Percentiles rank a stretch among this genome's conserved stretches.
Evolutionary conservation across 35 echinoderm and acorn worm species (phyloP).

Genomic region (Eucidaris tribuloides): DNA sequence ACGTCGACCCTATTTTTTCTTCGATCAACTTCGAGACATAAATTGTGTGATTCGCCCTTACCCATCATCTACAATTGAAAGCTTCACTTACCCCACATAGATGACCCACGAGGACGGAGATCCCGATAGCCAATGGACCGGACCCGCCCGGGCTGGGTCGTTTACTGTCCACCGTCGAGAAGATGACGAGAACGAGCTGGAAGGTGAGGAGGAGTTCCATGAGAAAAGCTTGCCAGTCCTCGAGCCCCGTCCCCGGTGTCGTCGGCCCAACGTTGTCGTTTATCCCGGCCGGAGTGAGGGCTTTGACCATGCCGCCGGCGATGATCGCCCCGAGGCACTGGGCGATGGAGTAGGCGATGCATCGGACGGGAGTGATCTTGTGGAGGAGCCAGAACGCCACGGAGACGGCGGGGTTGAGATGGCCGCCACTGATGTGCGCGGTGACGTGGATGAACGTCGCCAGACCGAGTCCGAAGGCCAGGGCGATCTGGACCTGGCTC

Average conservation of each 20-base stretch:
- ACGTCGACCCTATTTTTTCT: no score
- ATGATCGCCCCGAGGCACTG: constrained; percentile 66
- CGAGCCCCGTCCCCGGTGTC: background rate
- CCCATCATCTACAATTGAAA: background rate
- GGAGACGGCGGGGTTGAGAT: constrained; percentile 89
- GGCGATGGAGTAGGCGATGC: constrained; percentile 56
- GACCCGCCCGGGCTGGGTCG: constrained; percentile 71
- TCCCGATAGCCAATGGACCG: constrained; percentile 72
- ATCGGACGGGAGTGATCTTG: constrained; percentile 54
- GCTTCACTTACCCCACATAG: constrained; percentile 66
- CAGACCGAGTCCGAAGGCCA: constrained; percentile 83
- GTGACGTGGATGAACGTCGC: constrained; percentile 80
- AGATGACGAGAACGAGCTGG: constrained; percentile 82
- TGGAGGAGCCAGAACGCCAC: constrained; percentile 56
- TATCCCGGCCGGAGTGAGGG: constrained; percentile 21
- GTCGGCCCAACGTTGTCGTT: constrained; percentile 26
- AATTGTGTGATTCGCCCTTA: no score
- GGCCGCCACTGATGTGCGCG: constrained; percentile 86
- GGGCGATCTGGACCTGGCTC: constrained; percentile 50
- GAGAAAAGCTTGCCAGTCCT: constrained; percentile 52
- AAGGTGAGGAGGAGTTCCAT: constrained; percentile 77
- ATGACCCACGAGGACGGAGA: constrained; percentile 77
- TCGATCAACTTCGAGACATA: no score
- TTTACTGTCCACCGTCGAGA: constrained; percentile 70
- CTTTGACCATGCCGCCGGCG: constrained; percentile 45